A percentile compares a stretch with the other conserved stretches of the same genome.
Evolutionary conservation across 2,888 invertebrate species (phyloP).

Genomic region (Scelioninae gen. 1): DNA sequence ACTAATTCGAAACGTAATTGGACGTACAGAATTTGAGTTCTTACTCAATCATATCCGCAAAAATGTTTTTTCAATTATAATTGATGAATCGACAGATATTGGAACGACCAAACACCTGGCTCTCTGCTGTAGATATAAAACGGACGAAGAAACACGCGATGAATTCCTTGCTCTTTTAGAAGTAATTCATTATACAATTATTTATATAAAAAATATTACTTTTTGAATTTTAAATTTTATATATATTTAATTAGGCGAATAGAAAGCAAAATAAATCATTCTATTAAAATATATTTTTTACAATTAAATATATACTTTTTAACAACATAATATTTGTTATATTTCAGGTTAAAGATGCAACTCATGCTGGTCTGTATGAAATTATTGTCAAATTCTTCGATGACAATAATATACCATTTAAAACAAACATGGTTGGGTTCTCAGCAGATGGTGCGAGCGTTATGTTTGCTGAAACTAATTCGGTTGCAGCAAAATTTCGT

Average conservation of each 20-base stretch:
- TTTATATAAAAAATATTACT: too few relatives aligned
- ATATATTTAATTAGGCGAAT: too few relatives aligned
- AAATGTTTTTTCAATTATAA: slow-evolving; percentile 30
- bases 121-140: slow-evolving; percentile 20
- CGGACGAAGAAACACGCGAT: slow-evolving; percentile 8
- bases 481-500: slow-evolving; percentile 75
- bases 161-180: slow-evolving; percentile 40
- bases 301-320: background rate
- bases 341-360: slow-evolving; percentile 44
- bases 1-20: slow-evolving; percentile 38
- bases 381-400: slow-evolving; percentile 39
- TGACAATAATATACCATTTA: slow-evolving; percentile 21
- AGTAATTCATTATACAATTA: too few relatives aligned
- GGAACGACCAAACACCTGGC: slow-evolving; percentile 20
- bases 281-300: background rate
- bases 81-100: slow-evolving; percentile 45
- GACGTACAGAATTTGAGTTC: slow-evolving; percentile 1
- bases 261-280: too few relatives aligned
- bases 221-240: too few relatives aligned
- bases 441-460: slow-evolving; percentile 80
- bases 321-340: background rate
- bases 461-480: slow-evolving; percentile 78
- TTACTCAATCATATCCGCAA: background rate
- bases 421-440: slow-evolving; percentile 77
- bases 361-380: slow-evolving; percentile 12